Base-by-base conservation (phyloP, 2,797 vertebrate genomes). In the Oryzias sinensis region DNA sequence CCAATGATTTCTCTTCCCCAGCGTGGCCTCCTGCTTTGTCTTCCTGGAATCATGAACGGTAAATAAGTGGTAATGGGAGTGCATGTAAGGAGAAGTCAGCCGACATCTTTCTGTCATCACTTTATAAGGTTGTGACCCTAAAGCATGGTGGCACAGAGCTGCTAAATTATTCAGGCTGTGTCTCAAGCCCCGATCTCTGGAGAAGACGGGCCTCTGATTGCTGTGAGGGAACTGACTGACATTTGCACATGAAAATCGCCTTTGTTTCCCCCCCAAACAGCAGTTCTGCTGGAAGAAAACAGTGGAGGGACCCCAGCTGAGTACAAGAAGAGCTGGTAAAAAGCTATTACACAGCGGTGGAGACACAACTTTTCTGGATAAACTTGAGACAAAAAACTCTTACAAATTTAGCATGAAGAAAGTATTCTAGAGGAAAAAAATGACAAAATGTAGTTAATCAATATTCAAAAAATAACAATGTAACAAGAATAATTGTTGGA, bases 231-330 rank as follows among this genome's bases (percentile, higher is more conserved):
- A 91, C 84, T 90, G 90, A 93, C 86, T 93, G 92, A 92, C 92
- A 93, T 93, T 93, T 93, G 90, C 92, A 92, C 91, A 93, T 92
- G 91, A 92, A 93, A 92, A 93, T 93, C 84, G 68, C 71, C 80
- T 87, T 82, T 76, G 79, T 86, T 86, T 80, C 74, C 85, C 74
- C 84, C 82, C 84, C 77, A 88, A 91, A 91, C 89, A 90, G 79
- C 74, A 61, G 62, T 87, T 80, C 70, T 82, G 84, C 87, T 90
- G 82, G 89, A 85, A 81, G 80, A 86, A 89, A 91, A 91, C 90
- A 91, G 80, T 56, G 45, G 72, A 80, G 77, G 77, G 82, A 87
- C 80, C 81, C 53, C 50, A 63, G 62, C 49, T 71, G 51, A 68
- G 61, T 62, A 74, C 43, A 60, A 60, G 55, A 64, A 29, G 58